Evolutionary conservation across 2,113 vertebrate genomes (phyloP).

Genomic region (Martes martes): DNA sequence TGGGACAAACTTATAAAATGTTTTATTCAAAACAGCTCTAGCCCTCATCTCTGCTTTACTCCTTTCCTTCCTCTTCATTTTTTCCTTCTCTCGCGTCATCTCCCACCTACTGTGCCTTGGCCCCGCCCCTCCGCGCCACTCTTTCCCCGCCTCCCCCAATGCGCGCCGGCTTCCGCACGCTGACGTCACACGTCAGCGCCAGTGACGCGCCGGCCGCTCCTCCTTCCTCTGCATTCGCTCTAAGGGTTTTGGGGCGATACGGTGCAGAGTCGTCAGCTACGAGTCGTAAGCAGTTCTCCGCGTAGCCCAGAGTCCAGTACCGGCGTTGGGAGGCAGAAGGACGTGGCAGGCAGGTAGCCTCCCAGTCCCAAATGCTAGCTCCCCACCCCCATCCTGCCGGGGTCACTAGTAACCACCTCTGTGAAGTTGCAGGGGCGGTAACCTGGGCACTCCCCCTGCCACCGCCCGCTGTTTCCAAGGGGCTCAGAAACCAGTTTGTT

Average conservation of each 20-base stretch:
- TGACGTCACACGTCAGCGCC: constrained; percentile 65
- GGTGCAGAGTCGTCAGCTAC: rapidly evolving
- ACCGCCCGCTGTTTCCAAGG: constrained; percentile 48
- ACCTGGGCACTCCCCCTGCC: not conserved
- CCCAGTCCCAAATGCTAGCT: not conserved
- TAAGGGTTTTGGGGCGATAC: rapidly evolving
- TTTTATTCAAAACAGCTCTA: not conserved
- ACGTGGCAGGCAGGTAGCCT: not conserved
- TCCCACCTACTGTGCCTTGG: rapidly evolving
- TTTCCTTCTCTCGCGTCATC: rapidly evolving
- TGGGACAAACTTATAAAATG: not conserved
- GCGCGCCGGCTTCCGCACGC: not conserved
- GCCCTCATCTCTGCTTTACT: no score
- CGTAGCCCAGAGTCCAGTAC: not conserved
- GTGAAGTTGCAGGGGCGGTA: constrained; percentile 24
- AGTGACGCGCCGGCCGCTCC: not conserved
- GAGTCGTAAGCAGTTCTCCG: not conserved
- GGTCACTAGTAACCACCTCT: not conserved
- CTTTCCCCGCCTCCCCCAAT: not conserved
- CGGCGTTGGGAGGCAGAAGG: not conserved
- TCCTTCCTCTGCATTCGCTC: rapidly evolving
- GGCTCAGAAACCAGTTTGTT: not conserved
- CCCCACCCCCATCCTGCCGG: not conserved
- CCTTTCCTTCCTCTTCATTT: no score
- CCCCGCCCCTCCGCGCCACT: not conserved